phyloP scores from a whole-genome alignment of 2,113 vertebrate genomes.

The Sclerurus mexicanus region DNA sequence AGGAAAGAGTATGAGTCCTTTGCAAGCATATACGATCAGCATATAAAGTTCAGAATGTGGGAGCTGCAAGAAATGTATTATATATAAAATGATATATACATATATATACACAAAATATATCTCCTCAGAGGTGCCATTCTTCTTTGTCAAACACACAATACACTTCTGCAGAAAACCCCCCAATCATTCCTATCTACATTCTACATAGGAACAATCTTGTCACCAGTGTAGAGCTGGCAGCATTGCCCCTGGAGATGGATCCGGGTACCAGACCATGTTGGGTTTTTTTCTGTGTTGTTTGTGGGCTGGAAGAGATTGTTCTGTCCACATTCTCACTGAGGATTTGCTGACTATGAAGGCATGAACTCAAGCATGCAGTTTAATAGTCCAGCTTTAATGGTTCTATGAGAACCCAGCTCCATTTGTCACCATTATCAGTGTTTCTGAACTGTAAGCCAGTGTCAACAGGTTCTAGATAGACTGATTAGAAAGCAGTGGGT shows the following conservation, averaged over 20 bases:
- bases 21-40: background rate
- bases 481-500: background rate
- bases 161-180: background rate
- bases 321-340: fast-evolving
- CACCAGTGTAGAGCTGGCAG: background rate
- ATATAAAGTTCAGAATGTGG: background rate
- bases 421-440: background rate
- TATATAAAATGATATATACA: background rate
- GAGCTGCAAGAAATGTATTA: background rate
- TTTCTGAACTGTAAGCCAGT: background rate
- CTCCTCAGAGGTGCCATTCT: background rate
- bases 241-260: background rate
- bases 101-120: background rate
- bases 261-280: fast-evolving
- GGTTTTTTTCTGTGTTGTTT: background rate
- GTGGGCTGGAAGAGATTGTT: background rate
- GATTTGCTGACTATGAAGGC: background rate
- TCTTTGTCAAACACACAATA: background rate
- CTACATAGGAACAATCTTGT: background rate
- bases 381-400: background rate
- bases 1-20: background rate
- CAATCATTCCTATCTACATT: background rate
- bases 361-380: background rate
- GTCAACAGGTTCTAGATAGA: background rate
- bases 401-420: background rate